phyloP scores from a whole-genome alignment of 2,888 invertebrate genomes.

The Fragum whitleyi region DNA sequence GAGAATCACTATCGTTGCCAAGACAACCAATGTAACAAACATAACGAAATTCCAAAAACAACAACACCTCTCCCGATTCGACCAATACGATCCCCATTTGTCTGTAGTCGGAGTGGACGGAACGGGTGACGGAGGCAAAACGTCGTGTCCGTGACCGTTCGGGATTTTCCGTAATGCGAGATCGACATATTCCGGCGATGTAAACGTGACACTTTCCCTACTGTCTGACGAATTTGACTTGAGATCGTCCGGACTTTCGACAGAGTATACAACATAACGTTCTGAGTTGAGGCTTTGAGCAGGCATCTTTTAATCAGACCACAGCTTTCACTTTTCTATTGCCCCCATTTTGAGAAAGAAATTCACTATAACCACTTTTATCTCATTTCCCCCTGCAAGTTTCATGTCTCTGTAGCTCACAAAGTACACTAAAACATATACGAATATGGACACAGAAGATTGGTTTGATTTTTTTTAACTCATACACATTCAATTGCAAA shows the following conservation, averaged over 20 bases:
- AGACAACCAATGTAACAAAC: slow-evolving; percentile 41
- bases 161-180: slow-evolving; percentile 31
- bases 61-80: slow-evolving; percentile 58
- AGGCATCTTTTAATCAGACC: slow-evolving; percentile 30
- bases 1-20: slow-evolving; percentile 49
- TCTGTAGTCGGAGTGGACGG: slow-evolving; percentile 47
- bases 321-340: not conserved
- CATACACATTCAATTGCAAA: too few species aligned
- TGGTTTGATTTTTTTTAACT: too few species aligned
- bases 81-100: slow-evolving; percentile 64
- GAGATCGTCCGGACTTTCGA: slow-evolving; percentile 43
- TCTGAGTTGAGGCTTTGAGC: slow-evolving; percentile 42
- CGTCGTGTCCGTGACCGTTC: slow-evolving; percentile 16
- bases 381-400: not conserved
- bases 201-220: slow-evolving; percentile 29
- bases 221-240: slow-evolving; percentile 37
- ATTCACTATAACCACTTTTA: not conserved
- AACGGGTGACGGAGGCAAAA: slow-evolving; percentile 36
- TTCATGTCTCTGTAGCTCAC: not conserved
- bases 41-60: slow-evolving; percentile 62
- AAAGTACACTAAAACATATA: too few species aligned
- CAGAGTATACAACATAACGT: slow-evolving; percentile 52
- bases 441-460: too few species aligned
- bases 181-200: slow-evolving; percentile 44
- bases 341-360: not conserved